Base-by-base conservation (phyloP, 92 coral and sea anemone species). In the Porites rus region DNA sequence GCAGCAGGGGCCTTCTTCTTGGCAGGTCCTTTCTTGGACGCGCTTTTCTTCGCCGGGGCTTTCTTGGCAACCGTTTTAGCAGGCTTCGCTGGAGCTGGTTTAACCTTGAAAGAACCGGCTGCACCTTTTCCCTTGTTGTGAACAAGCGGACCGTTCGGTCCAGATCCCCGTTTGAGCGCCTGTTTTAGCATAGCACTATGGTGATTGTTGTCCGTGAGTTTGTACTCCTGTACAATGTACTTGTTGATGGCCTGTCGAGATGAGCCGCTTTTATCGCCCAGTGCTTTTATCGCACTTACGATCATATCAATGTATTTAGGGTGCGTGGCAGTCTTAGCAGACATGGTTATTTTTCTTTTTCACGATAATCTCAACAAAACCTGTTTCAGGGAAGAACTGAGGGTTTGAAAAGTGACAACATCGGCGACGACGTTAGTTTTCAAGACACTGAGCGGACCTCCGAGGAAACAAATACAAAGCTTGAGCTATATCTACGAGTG, bases 111-210 rank as follows among this genome's bases (percentile, higher is more conserved):
- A 17, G 98, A 94, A 0, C 98, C 98, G 0, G 98, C 96, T 1
- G 98, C 98, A 0, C 98, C 98, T 52, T 85, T 94, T 2, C 98
- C 98, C 70, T 94, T 94, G 80, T 89, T 93, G 84, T 94, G 98
- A 54, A 83, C 94, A 17, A 94, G 87, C 3, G 94, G 74, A 1
- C 98, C 98, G 65, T 84, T 91, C 4, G 84, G 78, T 6, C 74
- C 88, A 8, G 98, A 92, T n/a, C 89, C 96, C 75, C 96, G 90
- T 60, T 81, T 91, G 52, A 93, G 87, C 31, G 96, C 96, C 74
- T 88, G 90, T 22, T 22, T 22, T 22, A n/a, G n/a, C n/a, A n/a
- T n/a, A n/a, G 91, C 93, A n/a, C 67, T 74, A 74, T 94, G 98
- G 65, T 93, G 98, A 2, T 94, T 93, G 78, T 88, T 90, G 19